phyloP scores from a whole-genome alignment of 2,113 vertebrate genomes.

The Lethenteron camtschaticum region DNA sequence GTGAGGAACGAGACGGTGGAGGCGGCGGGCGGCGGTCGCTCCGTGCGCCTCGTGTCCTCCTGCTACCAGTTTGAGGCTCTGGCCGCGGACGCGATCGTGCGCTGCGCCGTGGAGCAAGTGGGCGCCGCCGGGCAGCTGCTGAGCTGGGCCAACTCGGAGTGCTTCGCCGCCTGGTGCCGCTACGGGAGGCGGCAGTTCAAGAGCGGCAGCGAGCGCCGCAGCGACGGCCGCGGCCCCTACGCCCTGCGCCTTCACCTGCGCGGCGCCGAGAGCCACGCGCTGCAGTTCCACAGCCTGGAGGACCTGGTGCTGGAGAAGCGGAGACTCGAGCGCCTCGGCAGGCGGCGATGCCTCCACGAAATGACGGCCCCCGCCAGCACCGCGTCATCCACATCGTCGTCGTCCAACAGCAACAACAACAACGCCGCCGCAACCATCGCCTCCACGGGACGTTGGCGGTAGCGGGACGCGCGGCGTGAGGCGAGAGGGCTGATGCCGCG shows the following conservation, averaged over 20 bases:
- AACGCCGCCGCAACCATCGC: too few species aligned
- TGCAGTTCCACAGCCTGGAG: not conserved
- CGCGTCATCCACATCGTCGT: not conserved
- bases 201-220: conserved; percentile 7
- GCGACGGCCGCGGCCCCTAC: not conserved
- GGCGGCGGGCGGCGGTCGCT: conserved; percentile 51
- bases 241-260: not conserved
- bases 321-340: not conserved
- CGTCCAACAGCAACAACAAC: not conserved
- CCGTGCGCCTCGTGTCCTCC: conserved; percentile 76
- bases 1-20: conserved; percentile 87
- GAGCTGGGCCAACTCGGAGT: conserved; percentile 97
- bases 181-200: conserved; percentile 97
- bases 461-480: too few species aligned
- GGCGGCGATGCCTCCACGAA: not conserved
- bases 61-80: conserved; percentile 49
- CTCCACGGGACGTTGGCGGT: too few species aligned
- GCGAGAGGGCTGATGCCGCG: too few species aligned
- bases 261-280: not conserved
- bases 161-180: conserved; percentile 98
- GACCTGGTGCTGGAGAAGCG: conserved; percentile 3
- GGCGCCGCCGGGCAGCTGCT: conserved; percentile 73
- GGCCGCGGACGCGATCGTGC: conserved; percentile 72
- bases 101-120: conserved; percentile 81
- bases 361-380: not conserved